Evolutionary conservation across 2,113 vertebrate species (phyloP), one percentile per base, ranked within the genome.

Genomic region (Anguilla rostrata): DNA sequence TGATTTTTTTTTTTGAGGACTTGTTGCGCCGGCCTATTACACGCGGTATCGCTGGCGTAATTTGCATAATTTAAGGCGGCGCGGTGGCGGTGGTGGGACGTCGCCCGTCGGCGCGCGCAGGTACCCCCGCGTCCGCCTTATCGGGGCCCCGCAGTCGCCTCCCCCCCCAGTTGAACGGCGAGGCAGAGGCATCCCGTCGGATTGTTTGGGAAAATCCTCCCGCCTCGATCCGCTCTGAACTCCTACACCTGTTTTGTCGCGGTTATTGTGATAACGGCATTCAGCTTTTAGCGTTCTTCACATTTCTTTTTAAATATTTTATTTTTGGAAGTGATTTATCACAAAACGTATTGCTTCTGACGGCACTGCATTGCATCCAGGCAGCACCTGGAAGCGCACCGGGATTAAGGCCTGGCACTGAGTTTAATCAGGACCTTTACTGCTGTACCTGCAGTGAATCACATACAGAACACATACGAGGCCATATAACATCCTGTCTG

Each of bases 211-310:
- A 49, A 26, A 39, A 20, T 84, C n/a, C 60, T 75, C 34, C 78
- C 75, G 60, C 39, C 34, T 83, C 78, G 16, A 63, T 39, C 56
- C 15, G 5, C 66, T 66, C 16, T 66, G 39, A 71, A 43, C 60
- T 26, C 43, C 46, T n/a, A 41, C 78, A 41, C 40, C 40, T 49
- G 22, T 29, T 57, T 34, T 34, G 49, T 57, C n/a, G 12, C 49
- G n/a, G 29, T 83, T 49, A n/a, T 60, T 41, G 83, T 84, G 60
- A 71, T 39, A 41, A 34, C 57, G 12, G 15, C 39, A 20, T 84
- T 18, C 83, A 26, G 83, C 83, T 60, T 71, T 49, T 56, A 75
- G n/a, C 71, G 4, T 83, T 56, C 12, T 83, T 56, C n/a, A 49
- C 26, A 83, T 39, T 53, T 11, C 12, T 53, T 53, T 53, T 53